These are phyloP conservation scores for Orussus abietinus DNA, from an alignment of 1,140 invertebrate genomes.

Conservation along the genomic window DNA sequence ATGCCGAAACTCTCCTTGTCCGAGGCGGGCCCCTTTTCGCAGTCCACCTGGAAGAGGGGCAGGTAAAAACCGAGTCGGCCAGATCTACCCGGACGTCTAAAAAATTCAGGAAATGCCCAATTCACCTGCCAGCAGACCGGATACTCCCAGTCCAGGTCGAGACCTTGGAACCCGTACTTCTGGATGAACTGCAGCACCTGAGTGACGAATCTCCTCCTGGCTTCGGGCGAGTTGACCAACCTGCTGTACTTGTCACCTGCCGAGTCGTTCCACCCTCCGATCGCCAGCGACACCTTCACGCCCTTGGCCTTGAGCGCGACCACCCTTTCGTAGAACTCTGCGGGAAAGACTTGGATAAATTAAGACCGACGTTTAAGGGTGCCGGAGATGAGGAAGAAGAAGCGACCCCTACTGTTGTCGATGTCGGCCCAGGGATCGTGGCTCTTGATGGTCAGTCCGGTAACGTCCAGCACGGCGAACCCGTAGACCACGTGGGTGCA, in stretches of 20 bases:
- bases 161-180: constrained; percentile 59
- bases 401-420: constrained; percentile 60
- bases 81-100: no score
- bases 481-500: constrained; percentile 70
- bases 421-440: constrained; percentile 63
- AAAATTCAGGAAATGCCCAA: no score
- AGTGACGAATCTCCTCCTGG: constrained; percentile 53
- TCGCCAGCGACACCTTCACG: constrained; percentile 59
- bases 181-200: constrained; percentile 56
- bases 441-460: constrained; percentile 55
- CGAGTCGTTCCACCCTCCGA: constrained; percentile 66
- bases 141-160: constrained; percentile 67
- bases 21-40: constrained; percentile 67
- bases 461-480: constrained; percentile 60
- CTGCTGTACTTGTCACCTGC: constrained; percentile 61
- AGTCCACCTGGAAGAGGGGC: constrained; percentile 60
- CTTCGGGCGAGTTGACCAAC: constrained; percentile 53
- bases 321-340: constrained; percentile 60
- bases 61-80: constrained; percentile 7
- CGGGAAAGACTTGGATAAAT: no score
- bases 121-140: constrained; percentile 61
- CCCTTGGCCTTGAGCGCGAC: constrained; percentile 54
- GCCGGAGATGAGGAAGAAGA: no score
- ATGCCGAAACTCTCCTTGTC: constrained; percentile 73
- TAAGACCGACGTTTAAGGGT: no score